phyloP scores from a whole-genome alignment of 2,797 vertebrate genomes.

The Peromyscus nudipes region DNA sequence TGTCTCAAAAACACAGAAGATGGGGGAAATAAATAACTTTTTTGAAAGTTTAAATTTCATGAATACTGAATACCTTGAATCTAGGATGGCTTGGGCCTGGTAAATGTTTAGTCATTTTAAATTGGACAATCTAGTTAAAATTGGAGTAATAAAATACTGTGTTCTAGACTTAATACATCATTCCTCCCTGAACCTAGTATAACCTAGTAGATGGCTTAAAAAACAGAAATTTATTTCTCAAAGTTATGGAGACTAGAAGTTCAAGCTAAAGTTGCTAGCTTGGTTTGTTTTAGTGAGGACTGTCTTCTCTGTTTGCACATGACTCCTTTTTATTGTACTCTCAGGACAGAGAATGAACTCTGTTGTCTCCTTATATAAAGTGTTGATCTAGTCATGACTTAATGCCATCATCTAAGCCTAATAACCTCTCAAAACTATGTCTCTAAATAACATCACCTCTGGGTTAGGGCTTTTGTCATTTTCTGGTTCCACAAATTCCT shows the following conservation, averaged over 20 bases:
- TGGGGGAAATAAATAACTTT: background rate
- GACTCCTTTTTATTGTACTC: background rate
- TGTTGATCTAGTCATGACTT: background rate
- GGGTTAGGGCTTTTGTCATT: background rate
- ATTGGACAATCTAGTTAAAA: slow-evolving; percentile 40
- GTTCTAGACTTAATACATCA: background rate
- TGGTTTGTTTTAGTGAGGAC: background rate
- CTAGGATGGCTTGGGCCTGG: background rate
- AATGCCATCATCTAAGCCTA: background rate
- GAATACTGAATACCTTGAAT: background rate
- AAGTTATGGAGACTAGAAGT: background rate
- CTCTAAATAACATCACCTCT: background rate
- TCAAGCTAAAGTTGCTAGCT: background rate
- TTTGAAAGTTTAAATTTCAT: background rate
- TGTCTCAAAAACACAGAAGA: background rate
- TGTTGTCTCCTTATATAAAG: background rate
- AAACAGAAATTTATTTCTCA: background rate
- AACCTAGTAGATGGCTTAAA: background rate
- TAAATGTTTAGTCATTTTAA: slow-evolving; percentile 3
- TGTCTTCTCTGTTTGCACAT: background rate
- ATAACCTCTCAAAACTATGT: background rate
- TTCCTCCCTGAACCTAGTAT: background rate
- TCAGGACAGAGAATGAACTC: background rate
- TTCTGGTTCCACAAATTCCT: background rate
- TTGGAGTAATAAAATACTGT: slow-evolving; percentile 19